These are phyloP conservation scores for Bradysia coprophila DNA, from an alignment of 1,140 invertebrate genomes.

Conservation along the genomic window DNA sequence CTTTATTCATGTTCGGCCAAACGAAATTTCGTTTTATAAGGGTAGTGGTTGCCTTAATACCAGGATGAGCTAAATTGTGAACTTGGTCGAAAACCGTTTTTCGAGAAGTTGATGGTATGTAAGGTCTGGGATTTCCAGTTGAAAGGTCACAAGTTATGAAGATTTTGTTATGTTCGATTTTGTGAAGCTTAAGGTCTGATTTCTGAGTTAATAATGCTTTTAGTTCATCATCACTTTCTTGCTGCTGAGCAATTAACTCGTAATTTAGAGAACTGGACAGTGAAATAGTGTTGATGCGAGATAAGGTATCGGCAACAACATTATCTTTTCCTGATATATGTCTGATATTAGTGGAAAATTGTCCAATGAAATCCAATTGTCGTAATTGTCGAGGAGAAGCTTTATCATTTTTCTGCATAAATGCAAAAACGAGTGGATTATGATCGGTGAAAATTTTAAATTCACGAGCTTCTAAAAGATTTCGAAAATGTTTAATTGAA, in stretches of 20 bases:
- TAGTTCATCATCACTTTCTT: slow-evolving; percentile 8
- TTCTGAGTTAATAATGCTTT: slow-evolving; percentile 11
- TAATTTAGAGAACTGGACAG: slow-evolving; percentile 8
- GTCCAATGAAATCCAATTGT: slow-evolving; percentile 11
- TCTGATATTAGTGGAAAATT: slow-evolving; percentile 12
- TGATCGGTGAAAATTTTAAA: slow-evolving; percentile 18
- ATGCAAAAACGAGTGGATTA: slow-evolving; percentile 15
- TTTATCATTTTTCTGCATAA: slow-evolving; percentile 13
- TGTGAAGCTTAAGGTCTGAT: slow-evolving; percentile 7
- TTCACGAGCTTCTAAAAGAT: slow-evolving; percentile 14
- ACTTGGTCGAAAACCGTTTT: slow-evolving; percentile 9
- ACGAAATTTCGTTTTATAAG: slow-evolving; percentile 9
- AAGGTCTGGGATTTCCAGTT: slow-evolving; percentile 7
- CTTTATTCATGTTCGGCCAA: slow-evolving; percentile 14
- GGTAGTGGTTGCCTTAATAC: slow-evolving; percentile 6
- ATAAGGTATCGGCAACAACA: slow-evolving; percentile 12
- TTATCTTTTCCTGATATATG: slow-evolving; percentile 13
- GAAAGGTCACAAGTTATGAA: slow-evolving; percentile 2
- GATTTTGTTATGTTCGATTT: neutral
- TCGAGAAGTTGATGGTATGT: slow-evolving; percentile 8
- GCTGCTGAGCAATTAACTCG: slow-evolving; percentile 8
- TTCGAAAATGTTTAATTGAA: slow-evolving; percentile 13
- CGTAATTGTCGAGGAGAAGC: slow-evolving; percentile 12
- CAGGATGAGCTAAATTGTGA: slow-evolving; percentile 13
- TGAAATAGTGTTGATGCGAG: slow-evolving; percentile 5